Conservation (phyloP, 2,888 invertebrate species). For the Sphaerophoria rueppellii region DNA sequence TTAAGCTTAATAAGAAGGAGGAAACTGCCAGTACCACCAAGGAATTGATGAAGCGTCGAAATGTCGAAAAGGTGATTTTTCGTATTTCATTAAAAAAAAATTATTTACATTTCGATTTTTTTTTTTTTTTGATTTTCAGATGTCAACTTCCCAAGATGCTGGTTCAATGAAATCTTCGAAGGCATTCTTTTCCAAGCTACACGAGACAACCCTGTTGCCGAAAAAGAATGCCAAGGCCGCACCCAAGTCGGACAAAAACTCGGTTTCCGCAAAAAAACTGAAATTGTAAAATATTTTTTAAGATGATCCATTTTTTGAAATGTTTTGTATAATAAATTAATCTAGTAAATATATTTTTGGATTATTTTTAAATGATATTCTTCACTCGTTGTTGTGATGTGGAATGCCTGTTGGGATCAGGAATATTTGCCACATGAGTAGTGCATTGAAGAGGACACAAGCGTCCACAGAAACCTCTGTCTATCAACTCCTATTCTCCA, state of each 20-base stretch:
- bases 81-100: background rate
- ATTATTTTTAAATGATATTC: background rate
- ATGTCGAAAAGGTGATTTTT: constrained; percentile 84
- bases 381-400: no score
- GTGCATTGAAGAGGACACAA: no score
- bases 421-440: no score
- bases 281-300: constrained; percentile 83
- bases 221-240: constrained; percentile 63
- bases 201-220: constrained; percentile 86
- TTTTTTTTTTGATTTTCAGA: constrained; percentile 78
- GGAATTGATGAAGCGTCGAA: constrained; percentile 86
- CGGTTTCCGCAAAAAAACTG: constrained; percentile 84
- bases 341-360: background rate
- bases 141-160: constrained; percentile 81
- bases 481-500: no score
- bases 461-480: no score
- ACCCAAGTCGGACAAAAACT: constrained; percentile 82
- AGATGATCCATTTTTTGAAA: background rate
- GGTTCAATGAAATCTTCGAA: constrained; percentile 88
- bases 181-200: constrained; percentile 93
- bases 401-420: no score
- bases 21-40: constrained; percentile 84
- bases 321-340: background rate
- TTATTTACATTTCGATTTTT: constrained; percentile 23
- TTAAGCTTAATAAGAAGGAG: constrained; percentile 84